These are phyloP conservation scores for Acanthopleura granulata DNA, from an alignment of 2,888 invertebrate species.

Conservation along the genomic window DNA sequence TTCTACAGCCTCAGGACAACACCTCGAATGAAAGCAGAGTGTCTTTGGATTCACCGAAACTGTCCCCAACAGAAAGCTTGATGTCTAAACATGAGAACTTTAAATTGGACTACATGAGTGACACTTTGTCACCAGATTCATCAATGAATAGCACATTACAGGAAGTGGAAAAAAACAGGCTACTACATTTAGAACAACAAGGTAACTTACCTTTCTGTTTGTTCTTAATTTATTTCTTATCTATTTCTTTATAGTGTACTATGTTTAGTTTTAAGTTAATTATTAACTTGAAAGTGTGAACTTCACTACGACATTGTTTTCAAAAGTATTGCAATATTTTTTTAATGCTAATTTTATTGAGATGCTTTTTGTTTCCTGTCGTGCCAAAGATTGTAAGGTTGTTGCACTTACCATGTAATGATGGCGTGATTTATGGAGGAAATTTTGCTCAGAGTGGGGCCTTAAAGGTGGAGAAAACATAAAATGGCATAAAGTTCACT, in stretches of 20 bases:
- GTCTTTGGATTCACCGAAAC: not conserved
- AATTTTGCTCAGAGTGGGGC: too few relatives aligned
- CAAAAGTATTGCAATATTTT: too few relatives aligned
- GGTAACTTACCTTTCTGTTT: conserved; percentile 73
- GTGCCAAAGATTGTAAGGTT: too few relatives aligned
- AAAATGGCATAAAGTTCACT: too few relatives aligned
- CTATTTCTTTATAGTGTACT: not conserved
- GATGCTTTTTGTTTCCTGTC: too few relatives aligned
- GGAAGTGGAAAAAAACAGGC: conserved; percentile 89
- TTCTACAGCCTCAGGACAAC: not conserved
- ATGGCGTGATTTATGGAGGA: too few relatives aligned
- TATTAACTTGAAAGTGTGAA: too few relatives aligned
- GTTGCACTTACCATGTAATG: too few relatives aligned
- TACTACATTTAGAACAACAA: conserved; percentile 89
- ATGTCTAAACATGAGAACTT: not conserved
- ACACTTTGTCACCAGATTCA: conserved; percentile 5
- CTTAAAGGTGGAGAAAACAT: too few relatives aligned
- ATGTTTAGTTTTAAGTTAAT: not conserved
- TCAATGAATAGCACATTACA: conserved; percentile 76
- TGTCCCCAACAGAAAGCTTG: not conserved
- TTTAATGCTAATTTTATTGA: too few relatives aligned
- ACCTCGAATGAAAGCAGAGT: not conserved
- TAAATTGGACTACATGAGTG: not conserved
- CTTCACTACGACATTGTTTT: too few relatives aligned
- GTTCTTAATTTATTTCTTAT: not conserved